Base-by-base conservation (phyloP, 2,888 invertebrate genomes). In the Charanyca ferruginea region DNA sequence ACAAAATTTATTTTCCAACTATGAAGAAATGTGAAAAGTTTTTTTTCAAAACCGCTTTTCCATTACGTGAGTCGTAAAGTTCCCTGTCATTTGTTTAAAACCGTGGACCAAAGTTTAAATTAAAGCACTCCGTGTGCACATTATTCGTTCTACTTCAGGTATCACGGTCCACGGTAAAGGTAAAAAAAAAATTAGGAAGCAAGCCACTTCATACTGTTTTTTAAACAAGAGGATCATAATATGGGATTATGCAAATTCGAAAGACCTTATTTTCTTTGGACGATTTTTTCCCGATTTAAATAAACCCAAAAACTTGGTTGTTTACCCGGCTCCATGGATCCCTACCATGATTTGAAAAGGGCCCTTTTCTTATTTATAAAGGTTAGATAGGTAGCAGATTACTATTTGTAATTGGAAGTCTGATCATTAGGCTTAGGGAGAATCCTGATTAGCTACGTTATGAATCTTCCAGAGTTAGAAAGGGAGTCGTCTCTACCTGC, bases 241-340 rank as follows among this genome's bases (percentile, higher is more conserved):
- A 58, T 58, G 57, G 68, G 83, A 77, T 88, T 88, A 89, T 86
- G 87, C 80, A 85, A 90, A 89, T 86, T 74, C 57, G 16, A 35
- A 73, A 72, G 58, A 73, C 78, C 84, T 86, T 83, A 80, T 87
- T 86, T 80, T 73, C 58, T 28, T 77, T 77, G 22, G 32, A 57
- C 51, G 66, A 77, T 84, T 85, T 86, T 84, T 84, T 66, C 65
- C 73, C 68, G 68, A 81, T 87, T 88, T 83, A 83, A 85, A 83
- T 80, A 84, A 85, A 67, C 77, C 62, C 62, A 16, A 48, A 58
- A 53, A 23, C 66, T 72, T 52, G 72, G 76, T 83, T 87, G 82
- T 85, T 87, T 85, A 83, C 82, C 73, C 66, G 57, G 65, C 75
- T 83, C 62, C 59, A 60, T 73, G 22, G 81, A 84, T 79, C 18